phyloP scores from a whole-genome alignment of 2,113 vertebrate genomes.

The Pyrgilauda ruficollis region DNA sequence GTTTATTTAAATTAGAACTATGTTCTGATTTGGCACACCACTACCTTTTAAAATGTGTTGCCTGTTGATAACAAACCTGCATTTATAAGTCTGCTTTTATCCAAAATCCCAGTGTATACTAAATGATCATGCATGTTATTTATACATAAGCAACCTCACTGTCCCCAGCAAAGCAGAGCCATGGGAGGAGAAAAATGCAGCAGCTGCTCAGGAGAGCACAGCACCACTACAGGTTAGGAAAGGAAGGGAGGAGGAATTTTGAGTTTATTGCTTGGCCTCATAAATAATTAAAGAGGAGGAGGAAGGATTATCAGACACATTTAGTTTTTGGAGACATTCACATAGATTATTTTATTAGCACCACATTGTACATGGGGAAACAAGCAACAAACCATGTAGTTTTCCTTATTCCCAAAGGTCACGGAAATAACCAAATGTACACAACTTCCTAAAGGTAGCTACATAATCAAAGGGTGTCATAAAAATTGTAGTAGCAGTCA shows the following conservation, averaged over 20 bases:
- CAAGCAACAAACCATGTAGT: background rate
- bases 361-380: accelerated
- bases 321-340: background rate
- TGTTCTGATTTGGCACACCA: conserved; percentile 21
- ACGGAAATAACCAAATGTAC: background rate
- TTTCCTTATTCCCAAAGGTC: background rate
- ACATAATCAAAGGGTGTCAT: background rate
- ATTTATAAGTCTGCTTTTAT: background rate
- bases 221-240: background rate
- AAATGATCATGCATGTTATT: conserved; percentile 30
- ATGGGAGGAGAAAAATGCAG: background rate
- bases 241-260: background rate
- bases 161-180: background rate
- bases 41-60: conserved; percentile 36
- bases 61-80: conserved; percentile 32
- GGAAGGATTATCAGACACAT: background rate
- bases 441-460: background rate
- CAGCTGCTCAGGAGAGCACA: background rate
- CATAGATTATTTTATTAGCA: background rate
- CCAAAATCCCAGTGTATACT: background rate
- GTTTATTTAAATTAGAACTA: conserved; percentile 7
- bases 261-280: background rate
- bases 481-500: background rate
- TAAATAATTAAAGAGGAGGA: background rate
- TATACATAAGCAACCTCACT: background rate